Conservation (phyloP, 2,888 invertebrate genomes). For the Gisinianus flammeolus region DNA sequence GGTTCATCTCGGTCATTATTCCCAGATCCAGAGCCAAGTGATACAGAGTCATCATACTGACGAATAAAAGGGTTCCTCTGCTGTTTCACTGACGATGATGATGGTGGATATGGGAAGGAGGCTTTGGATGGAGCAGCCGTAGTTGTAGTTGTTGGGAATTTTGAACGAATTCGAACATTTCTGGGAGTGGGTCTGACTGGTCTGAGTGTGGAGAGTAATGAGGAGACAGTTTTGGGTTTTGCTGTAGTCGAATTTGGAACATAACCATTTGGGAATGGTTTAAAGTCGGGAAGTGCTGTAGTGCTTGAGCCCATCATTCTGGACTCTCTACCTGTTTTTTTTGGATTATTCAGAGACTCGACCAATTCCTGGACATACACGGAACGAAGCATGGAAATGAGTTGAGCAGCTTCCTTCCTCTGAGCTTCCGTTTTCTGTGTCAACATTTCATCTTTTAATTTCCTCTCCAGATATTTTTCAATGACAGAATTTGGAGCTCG, state of each 20-base stretch:
- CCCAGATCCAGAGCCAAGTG: no score
- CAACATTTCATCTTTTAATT: conserved; percentile 28
- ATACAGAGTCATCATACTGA: not conserved
- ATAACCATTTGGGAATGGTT: conserved; percentile 23
- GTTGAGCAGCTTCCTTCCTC: conserved; percentile 31
- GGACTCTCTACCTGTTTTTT: not conserved
- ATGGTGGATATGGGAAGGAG: not conserved
- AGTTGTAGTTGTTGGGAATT: not conserved
- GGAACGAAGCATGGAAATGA: conserved; percentile 33
- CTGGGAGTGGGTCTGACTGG: not conserved
- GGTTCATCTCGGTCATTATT: not conserved
- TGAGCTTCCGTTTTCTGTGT: conserved; percentile 23
- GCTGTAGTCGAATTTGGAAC: conserved; percentile 39
- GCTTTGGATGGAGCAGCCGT: not conserved
- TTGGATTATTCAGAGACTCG: conserved; percentile 7
- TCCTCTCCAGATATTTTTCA: conserved; percentile 32
- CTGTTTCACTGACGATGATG: not conserved
- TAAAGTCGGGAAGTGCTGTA: conserved; percentile 23
- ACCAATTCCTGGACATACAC: conserved; percentile 38
- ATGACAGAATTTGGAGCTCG: conserved; percentile 38
- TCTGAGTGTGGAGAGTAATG: not conserved
- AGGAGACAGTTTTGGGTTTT: not conserved
- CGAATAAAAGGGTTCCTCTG: not conserved
- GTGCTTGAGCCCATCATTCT: not conserved
- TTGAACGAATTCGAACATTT: not conserved